phyloP scores from a whole-genome alignment of 2,797 vertebrate genomes.

The Tadarida brasiliensis region DNA sequence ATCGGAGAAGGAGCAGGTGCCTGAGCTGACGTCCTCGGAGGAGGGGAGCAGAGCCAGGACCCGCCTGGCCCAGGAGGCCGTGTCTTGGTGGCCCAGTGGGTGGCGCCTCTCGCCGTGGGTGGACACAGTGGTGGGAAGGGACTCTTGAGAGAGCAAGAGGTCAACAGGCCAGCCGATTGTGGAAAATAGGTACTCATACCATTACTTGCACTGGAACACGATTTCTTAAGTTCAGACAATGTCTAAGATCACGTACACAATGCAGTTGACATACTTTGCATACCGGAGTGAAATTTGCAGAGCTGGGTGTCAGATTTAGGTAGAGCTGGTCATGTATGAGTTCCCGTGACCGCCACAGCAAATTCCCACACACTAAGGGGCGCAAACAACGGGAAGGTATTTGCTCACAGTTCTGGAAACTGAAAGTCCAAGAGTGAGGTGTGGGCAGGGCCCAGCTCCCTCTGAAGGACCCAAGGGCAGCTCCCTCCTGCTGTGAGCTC shows the following conservation, averaged over 20 bases:
- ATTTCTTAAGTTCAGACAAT: neutral
- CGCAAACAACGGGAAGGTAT: neutral
- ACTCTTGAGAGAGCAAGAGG: neutral
- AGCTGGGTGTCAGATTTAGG: neutral
- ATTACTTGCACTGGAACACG: neutral
- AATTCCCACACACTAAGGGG: fast-evolving
- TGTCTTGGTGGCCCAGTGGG: fast-evolving
- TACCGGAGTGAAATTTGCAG: neutral
- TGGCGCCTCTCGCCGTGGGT: too few relatives aligned
- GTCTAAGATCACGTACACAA: neutral
- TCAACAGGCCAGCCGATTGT: neutral
- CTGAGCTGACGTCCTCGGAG: neutral
- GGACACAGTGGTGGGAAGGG: neutral
- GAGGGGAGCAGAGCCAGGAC: too few relatives aligned
- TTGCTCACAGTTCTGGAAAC: neutral
- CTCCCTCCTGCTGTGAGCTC: neutral
- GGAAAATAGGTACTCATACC: fast-evolving
- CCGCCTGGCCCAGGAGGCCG: too few relatives aligned
- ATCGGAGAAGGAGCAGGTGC: too few relatives aligned
- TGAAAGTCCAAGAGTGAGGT: neutral
- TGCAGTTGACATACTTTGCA: neutral
- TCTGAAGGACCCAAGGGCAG: fast-evolving
- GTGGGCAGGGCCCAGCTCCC: neutral
- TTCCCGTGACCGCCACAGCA: neutral
- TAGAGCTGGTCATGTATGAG: fast-evolving